Percentiles rank a stretch among this genome's conserved stretches.
phyloP scores from a whole-genome alignment of 1,140 invertebrate species.

The Gonatopus flavifemur region DNA sequence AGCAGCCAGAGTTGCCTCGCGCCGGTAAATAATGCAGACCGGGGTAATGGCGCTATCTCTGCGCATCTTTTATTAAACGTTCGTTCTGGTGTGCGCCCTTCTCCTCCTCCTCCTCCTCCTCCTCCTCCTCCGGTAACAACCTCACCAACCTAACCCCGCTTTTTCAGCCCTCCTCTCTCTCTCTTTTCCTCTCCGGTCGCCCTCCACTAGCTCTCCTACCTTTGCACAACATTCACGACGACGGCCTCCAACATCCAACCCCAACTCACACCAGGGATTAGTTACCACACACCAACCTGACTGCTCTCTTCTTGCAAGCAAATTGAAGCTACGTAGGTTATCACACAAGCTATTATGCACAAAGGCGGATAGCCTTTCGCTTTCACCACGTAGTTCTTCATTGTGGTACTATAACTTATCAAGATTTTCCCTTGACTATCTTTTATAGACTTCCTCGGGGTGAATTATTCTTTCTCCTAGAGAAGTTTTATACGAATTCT shows the following conservation, averaged over 20 bases:
- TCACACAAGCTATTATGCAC: too few species aligned
- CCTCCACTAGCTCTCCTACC: neutral
- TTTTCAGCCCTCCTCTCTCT: neutral
- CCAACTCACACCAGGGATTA: slow-evolving; percentile 15
- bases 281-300: slow-evolving; percentile 34
- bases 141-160: neutral
- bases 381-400: slow-evolving; percentile 16
- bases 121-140: slow-evolving; percentile 1
- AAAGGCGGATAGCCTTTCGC: too few species aligned
- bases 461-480: too few species aligned
- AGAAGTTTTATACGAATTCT: too few species aligned
- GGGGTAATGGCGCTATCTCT: slow-evolving; percentile 61
- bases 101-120: neutral
- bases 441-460: too few species aligned
- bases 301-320: slow-evolving; percentile 45
- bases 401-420: too few species aligned
- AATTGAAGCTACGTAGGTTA: too few species aligned
- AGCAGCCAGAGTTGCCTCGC: slow-evolving; percentile 53
- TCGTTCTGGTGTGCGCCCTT: slow-evolving; percentile 33
- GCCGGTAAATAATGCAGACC: slow-evolving; percentile 58
- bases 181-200: neutral
- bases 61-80: slow-evolving; percentile 61
- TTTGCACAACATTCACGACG: too few species aligned
- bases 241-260: neutral
- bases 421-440: too few species aligned